Evolutionary conservation across 2,113 vertebrate genomes (phyloP), one percentile per base, ranked within the genome.

Genomic region (Istiophorus platypterus): DNA sequence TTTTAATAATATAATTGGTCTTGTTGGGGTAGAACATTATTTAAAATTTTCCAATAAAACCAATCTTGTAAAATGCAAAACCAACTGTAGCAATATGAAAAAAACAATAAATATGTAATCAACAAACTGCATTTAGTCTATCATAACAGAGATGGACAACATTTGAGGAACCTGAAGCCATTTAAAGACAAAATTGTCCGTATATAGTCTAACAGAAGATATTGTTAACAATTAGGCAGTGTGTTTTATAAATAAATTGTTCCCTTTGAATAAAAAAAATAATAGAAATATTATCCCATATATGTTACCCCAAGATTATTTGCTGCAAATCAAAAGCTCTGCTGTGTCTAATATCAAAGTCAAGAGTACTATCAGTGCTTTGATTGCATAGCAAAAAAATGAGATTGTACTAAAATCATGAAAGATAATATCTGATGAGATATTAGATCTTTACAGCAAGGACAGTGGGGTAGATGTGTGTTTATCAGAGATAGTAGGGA

Each of bases 401-500:
- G 37, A 69, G 68, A 77, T 73, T 59, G 56, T 67, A 22, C 26
- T 45, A 14, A 26, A 59, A 64, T 85, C 22, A 22, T 20, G 6
- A 0, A 3, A 57, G 68, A 73, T 77, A 4, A 51, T 63, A 67
- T 67, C 47, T 62, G 45, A 62, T 42, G 20, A 47, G 59, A 34
- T 47, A n/a, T 59, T 26, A 61, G 65, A 22, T 67, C 18, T 68
- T 67, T 18, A 10, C 37, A 54, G 59, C 31, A 54, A 62, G 73
- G 78, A 51, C 78, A 56, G 56, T 52, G 27, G 37, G 72, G 24
- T 69, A 51, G 68, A 68, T 81, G 70, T 76, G 54, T 69, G 63
- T 78, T 69, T 41, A 69, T 65, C 31, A 59, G 57, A 51, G 69
- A 77, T 72, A 81, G 37, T 34, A 20, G 20, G 74, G 79, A 74